These are phyloP conservation scores for Anolis carolinensis DNA, from an alignment of 2,113 vertebrate genomes.

Conservation along the genomic window DNA sequence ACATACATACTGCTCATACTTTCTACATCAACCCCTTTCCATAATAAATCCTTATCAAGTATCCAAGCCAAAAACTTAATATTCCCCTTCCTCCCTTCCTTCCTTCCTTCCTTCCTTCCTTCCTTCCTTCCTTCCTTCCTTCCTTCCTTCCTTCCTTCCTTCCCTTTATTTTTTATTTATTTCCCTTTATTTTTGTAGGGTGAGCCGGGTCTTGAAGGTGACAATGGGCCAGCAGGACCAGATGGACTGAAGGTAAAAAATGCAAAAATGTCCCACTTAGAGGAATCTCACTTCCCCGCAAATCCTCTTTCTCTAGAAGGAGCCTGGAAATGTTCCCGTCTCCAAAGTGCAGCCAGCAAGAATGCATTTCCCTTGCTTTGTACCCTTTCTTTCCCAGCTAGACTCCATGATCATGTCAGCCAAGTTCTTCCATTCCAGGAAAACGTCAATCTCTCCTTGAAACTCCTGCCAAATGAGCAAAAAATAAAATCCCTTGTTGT, in stretches of 20 bases:
- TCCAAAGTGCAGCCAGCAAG: background rate
- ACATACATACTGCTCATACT: too few species aligned
- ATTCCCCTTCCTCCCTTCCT: too few species aligned
- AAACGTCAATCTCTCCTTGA: slow-evolving; percentile 35
- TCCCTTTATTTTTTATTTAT: too few species aligned
- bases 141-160: too few species aligned
- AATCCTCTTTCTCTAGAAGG: background rate
- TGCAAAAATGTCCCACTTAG: fast-evolving
- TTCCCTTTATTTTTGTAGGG: slow-evolving; percentile 76
- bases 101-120: too few species aligned
- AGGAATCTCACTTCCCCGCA: background rate
- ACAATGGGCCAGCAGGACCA: slow-evolving; percentile 80
- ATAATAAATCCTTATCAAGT: too few species aligned
- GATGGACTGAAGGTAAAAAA: slow-evolving; percentile 87
- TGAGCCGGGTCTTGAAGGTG: slow-evolving; percentile 89
- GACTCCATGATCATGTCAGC: slow-evolving; percentile 25
- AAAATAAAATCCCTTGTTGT: slow-evolving; percentile 42
- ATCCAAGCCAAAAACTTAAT: too few species aligned
- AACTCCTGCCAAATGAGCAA: slow-evolving; percentile 21
- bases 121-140: too few species aligned
- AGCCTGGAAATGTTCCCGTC: background rate
- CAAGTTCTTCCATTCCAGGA: slow-evolving; percentile 58
- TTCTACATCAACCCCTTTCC: too few species aligned
- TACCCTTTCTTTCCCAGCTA: background rate
- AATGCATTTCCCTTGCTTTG: background rate